Evolutionary conservation across 2,113 vertebrate genomes (phyloP), one percentile per base, ranked within the genome.

Genomic region (Hippocampus abdominalis): DNA sequence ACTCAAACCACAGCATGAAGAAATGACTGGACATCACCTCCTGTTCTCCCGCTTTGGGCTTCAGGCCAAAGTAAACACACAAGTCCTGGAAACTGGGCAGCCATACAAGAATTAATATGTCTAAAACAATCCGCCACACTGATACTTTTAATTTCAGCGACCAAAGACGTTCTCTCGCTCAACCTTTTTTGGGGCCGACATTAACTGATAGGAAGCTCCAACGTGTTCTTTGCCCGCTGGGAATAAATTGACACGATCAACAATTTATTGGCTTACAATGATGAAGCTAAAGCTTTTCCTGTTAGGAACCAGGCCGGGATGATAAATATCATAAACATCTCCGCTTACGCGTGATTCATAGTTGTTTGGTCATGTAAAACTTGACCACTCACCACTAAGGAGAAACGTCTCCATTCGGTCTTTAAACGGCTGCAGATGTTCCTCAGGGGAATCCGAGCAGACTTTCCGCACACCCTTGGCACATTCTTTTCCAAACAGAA

Each of bases 1-100:
- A 99, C 84, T 98, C 97, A 2, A 96, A 97, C 97, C 97, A 99
- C 76, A 98, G 91, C 84, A 86, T 94, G 89, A 98, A 97, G 90
- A 97, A 88, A 25, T 95, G 91, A 81, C 87, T 89, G 10, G 94
- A 89, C 4, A 90, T 91, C 87, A 95, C 89, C 76, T 96, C 94
- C 80, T 93, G 94, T 87, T 98, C 96, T 0, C 94, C 95, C 8
- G 91, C 78, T 78, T 94, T 95, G 72, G 95, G 93, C 89, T 93
- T 96, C 83, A 96, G 88, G 69, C 95, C 94, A 89, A 97, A 97
- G 81, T 94, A 98, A 36, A 79, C 85, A 80, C 94, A 93, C 75
- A 94, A 89, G 83, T 94, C 92, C 90, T 94, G 91, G 88, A 98
- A 99, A 86, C 97, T 99, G 80, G 86, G 64, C 77, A 84, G 40